Evolutionary conservation across 1,140 invertebrate species (phyloP), one percentile per base, ranked within the genome.

Genomic region (Propsilocerus akamusi): DNA sequence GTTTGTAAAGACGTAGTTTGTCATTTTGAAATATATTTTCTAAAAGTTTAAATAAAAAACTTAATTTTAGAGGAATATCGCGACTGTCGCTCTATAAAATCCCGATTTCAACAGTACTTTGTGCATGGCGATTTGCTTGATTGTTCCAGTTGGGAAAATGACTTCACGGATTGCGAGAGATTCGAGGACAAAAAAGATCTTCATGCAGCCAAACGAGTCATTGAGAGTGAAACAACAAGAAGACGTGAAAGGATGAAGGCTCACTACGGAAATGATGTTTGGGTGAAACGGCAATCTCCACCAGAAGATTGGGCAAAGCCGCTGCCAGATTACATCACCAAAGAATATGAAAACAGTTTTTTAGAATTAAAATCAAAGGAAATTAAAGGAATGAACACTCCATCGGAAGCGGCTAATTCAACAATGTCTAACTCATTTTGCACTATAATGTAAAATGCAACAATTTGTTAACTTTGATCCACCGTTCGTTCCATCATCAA

Each of bases 51-150:
- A n/a, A 30, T 11, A 30, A 30, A 30, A 30, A 30, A 30, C 2
- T 30, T 11, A 30, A 3, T 30, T 30, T 30, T 20, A 41, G 81
- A 83, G 50, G 86, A 90, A 68, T 86, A 83, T 57, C 68, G 70
- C 25, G 84, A 89, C 51, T 92, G 87, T 59, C 78, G 58, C 50
- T 77, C 80, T 54, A 68, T 84, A 11, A 77, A 67, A 65, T 80
- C 69, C 10, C 70, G 85, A 54, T 87, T 92, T 61, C 78, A 94
- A 62, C 88, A 93, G 63, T 83, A 88, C 59, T 94, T 89, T 61
- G 73, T 89, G 41, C 70, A 70, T 66, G 89, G 88, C 4, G 64
- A 85, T 58, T 61, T 62, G 2, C 32, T 72, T 25, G 79, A 91
- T 58, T 93, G 89, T 58, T 65, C 64, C 3, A 75, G 81, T 53